Conservation (phyloP, 2,888 invertebrate genomes). For the Eutolmus rufibarbis region DNA sequence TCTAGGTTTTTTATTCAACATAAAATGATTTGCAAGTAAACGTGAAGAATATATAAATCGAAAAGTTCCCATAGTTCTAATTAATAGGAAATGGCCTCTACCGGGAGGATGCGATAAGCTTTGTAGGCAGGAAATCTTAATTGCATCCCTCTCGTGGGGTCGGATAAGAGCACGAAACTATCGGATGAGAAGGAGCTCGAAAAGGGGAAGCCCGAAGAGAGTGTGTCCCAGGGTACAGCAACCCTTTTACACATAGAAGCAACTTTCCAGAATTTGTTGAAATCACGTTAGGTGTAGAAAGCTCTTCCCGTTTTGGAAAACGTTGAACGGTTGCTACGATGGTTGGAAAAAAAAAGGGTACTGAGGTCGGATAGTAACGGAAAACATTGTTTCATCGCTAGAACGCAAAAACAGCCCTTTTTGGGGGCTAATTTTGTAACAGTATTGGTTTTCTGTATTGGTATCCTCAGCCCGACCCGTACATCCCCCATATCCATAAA, state of each 20-base stretch:
- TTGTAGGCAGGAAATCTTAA: constrained; percentile 17
- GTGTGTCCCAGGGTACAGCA: background rate
- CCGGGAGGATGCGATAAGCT: background rate
- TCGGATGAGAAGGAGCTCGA: background rate
- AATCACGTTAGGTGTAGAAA: constrained; percentile 6
- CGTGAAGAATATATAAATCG: background rate
- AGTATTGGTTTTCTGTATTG: constrained; percentile 19
- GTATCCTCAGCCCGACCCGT: constrained; percentile 19
- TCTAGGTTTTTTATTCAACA: background rate
- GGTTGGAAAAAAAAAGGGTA: background rate
- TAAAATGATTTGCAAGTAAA: background rate
- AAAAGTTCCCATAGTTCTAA: background rate
- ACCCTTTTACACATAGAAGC: constrained; percentile 1
- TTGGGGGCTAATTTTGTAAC: constrained; percentile 37
- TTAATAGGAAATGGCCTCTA: background rate
- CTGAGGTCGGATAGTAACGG: constrained; percentile 8
- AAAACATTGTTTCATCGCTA: constrained; percentile 24
- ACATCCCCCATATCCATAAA: constrained; percentile 34
- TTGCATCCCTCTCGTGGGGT: background rate
- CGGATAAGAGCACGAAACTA: constrained; percentile 23
- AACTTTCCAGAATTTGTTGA: constrained; percentile 1
- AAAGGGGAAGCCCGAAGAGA: constrained; percentile 10
- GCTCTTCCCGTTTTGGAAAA: background rate
- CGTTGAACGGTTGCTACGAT: background rate
- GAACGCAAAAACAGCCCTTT: constrained; percentile 32